Base-by-base conservation (phyloP, 2,113 vertebrate genomes). In the Caloenas nicobarica region DNA sequence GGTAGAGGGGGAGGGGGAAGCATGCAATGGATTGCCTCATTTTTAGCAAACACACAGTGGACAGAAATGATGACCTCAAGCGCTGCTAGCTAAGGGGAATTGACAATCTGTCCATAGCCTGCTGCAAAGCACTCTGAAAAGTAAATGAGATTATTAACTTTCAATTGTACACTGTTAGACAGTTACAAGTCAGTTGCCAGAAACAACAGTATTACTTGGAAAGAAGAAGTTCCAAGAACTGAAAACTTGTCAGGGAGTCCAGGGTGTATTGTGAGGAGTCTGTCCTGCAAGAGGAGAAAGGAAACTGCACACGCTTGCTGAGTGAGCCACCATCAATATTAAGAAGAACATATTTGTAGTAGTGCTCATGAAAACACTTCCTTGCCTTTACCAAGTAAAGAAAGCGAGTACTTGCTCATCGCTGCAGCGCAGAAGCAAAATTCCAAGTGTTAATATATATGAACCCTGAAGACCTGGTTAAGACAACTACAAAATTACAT, bases 141-240 rank as follows among this genome's bases (percentile, higher is more conserved):
- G 82, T 40, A 91, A 93, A 88, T 62, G 17, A 88, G 42, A 72
- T 86, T 91, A 76, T 82, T 83, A 95, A 86, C 58, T 90, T 88
- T 66, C 91, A 56, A 7, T 34, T 64, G 72, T 82, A 81, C 80
- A 26, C 51, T 44, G 13, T 66, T 40, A 69, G 51, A 64, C 15
- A 54, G 29, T 85, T 73, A 81, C 40, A 54, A 68, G n/a, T 62
- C 69, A 54, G 88, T 18, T 88, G 68, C 56, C 86, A 93, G 76
- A 91, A 88, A 74, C 31, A 88, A 62, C 13, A 78, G 12, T 25
- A 36, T 80, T 78, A 81, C 73, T 48, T 4, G 11, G 29, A 73
- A 83, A 76, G 11, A 82, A 72, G 19, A 65, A 90, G 68, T 70
- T 86, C 17, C 23, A 62, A 85, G 25, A 10, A 48, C 46, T 60